Base-by-base conservation (phyloP, 1,140 invertebrate genomes). In the fruit fly (Drosophila melanogaster) region DNA sequence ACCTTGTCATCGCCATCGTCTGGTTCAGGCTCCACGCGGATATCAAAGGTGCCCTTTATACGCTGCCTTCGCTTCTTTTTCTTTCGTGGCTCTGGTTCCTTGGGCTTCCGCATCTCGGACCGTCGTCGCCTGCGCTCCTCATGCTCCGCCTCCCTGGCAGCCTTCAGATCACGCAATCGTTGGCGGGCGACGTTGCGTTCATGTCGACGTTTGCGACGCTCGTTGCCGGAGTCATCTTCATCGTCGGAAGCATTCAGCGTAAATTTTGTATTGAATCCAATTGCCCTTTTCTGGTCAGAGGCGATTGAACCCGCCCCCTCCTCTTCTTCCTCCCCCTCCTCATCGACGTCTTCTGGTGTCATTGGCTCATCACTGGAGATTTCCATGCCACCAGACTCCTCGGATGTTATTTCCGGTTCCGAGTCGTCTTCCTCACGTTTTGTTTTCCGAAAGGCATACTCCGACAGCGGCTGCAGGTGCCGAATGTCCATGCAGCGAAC, bases 341-440 rank as follows among this genome's bases (percentile, higher is more conserved):
- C 60, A 11, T 26, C 56, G 2, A 24, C 53, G 15, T 59, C 50
- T 26, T 50, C 58, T 1, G 19, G 30, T 0, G 59, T 79, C 3
- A 38, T 35, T 0, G 14, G 57, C 24, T 72, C 77, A 56, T 90
- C 87, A 47, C 77, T 84, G 24, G 84, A 84, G 12, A 87, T 66
- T 0, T 53, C 14, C 0, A 53, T 22, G 0, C 57, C 19, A 1
- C 33, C 41, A 0, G 73, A 58, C n/a, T 73, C 72, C 0, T 71
- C 84, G 0, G 83, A 87, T 2, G 51, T 66, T 0, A 75, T 54
- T 3, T 84, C 62, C 8, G 77, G 44, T 3, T 74, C 62, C 6
- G 47, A 26, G 15, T 81, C 71, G 17, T 33, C 37, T 0, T 19
- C 19, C 4, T 24, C 12, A 46, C 54, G 0, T 53, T 38, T 7